phyloP scores from a whole-genome alignment of 2,888 invertebrate genomes.

The Dascillus cervinus region DNA sequence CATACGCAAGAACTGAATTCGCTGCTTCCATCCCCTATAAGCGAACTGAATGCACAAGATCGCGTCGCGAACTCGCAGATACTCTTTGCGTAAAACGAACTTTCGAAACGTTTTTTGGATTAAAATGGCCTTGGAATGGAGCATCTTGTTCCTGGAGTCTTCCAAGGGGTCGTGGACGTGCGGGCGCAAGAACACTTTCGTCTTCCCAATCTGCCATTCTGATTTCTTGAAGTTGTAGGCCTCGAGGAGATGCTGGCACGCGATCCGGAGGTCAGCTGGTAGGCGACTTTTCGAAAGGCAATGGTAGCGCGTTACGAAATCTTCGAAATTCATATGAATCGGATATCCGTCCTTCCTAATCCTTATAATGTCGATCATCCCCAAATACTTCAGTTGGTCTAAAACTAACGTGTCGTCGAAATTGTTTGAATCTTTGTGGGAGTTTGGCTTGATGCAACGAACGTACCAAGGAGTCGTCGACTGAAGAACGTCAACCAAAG shows the following conservation, averaged over 20 bases:
- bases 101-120: constrained; percentile 73
- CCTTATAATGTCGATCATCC: constrained; percentile 88
- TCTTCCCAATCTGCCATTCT: constrained; percentile 85
- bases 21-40: constrained; percentile 76
- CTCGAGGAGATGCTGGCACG: constrained; percentile 49
- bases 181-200: constrained; percentile 76
- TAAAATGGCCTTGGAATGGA: constrained; percentile 60
- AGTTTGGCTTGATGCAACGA: constrained; percentile 87
- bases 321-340: constrained; percentile 69
- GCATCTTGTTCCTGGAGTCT: constrained; percentile 62
- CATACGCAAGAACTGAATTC: constrained; percentile 71
- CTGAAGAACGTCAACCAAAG: constrained; percentile 82
- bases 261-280: constrained; percentile 42
- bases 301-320: constrained; percentile 69
- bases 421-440: constrained; percentile 70
- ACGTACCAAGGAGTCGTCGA: constrained; percentile 90
- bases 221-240: constrained; percentile 59
- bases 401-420: constrained; percentile 75
- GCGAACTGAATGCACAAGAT: constrained; percentile 73
- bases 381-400: constrained; percentile 82
- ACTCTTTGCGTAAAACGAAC: constrained; percentile 58
- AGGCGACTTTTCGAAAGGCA: constrained; percentile 54
- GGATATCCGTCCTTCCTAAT: constrained; percentile 87
- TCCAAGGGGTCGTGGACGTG: constrained; percentile 80
- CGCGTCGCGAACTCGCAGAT: constrained; percentile 56